Evolutionary conservation across 2,888 invertebrate genomes (phyloP), one percentile per base, ranked within the genome.

Genomic region (Acrocyrtus sp.): DNA sequence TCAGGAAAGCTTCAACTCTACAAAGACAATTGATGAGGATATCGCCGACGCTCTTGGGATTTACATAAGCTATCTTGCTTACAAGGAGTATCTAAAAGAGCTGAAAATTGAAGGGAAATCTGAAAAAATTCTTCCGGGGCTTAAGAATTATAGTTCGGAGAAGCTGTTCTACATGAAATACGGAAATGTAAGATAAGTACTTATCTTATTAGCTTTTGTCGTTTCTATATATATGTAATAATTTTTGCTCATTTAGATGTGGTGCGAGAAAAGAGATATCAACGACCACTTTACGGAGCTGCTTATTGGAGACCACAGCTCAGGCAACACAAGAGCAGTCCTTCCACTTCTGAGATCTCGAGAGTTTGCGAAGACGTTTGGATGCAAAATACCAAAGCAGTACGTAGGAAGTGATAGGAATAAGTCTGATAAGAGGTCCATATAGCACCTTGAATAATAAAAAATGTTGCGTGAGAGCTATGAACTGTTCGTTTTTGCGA

Each of bases 91-190:
- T 21, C 26, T 70, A 26, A 57, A 50, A 26, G 51, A 63, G 4
- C 21, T 70, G 51, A 48, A 58, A 24, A 51, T 10, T 0, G 19
- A 50, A n/a, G 62, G 63, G 6, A 15, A 70, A 21, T 50, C 57
- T 5, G 70, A 70, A 27, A 57, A 62, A 50, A 27, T 63, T 1
- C 58, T 70, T 6, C 70, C 70, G 5, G 70, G 70, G 1, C 19
- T 70, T 12, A 63, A 63, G 41, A 63, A 27, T 10, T 70, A 43
- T 41, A 51, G 43, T 4, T 63, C 70, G 15, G 50, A 70, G 21
- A 56, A 70, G 29, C 43, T 70, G 10, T 63, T 70, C 27, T 70
- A 43, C 51, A 70, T 70, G 57, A 70, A 70, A 70, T 70, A 70
- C 27, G 70, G 43, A 26, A 70, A 70, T 45, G 70, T 70, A 58